Evolutionary conservation across 2,888 invertebrate species (phyloP), one percentile per base, ranked within the genome.

Genomic region (Theodoxus fluviatilis): DNA sequence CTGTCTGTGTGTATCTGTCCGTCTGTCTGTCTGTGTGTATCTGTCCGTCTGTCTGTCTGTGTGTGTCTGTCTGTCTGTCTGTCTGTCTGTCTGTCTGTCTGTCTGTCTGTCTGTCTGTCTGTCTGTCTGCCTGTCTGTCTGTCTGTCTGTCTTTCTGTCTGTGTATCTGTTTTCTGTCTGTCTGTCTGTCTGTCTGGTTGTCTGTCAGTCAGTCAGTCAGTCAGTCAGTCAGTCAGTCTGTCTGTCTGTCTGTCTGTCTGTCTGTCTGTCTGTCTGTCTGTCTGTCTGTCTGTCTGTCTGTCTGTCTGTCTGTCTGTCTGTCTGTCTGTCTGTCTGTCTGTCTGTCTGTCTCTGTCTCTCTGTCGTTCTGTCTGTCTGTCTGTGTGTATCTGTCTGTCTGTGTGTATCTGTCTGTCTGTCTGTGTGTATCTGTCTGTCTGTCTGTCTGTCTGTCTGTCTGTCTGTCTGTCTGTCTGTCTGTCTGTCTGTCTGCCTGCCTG

Each of bases 251-350:
- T 7, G 22, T 61, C 35, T 61, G 35, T 28, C 35, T 18, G 7
- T 25, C 18, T 61, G 37, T 61, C 35, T 33, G 35, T 35, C 35
- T 35, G 33, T 25, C 3, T 6, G 25, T n/a, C 6, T 15, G 35
- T 64, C n/a, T 40, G 40, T 64, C 40, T 64, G 59, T 59, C 33
- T 59, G 59, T 59, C 31, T 31, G 59, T 59, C 33, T 59, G 59
- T 31, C 9, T 59, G 59, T 31, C 3, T 31, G 33, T 59, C 33
- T n/a, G n/a, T 59, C 22, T 59, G 64, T 64, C 15, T 40, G 64
- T 40, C 25, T 64, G 64, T 25, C 25, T 40, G 64, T 40, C 18
- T 40, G 64, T 28, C 40, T 40, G 40, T 64, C 40, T 18, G 63
- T 38, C 25, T 18, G 40, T 63, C 18, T 38, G 63, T n/a, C n/a